Evolutionary conservation across 1,140 invertebrate genomes (phyloP), one percentile per base, ranked within the genome.

Genomic region (Aleiodes sp.): DNA sequence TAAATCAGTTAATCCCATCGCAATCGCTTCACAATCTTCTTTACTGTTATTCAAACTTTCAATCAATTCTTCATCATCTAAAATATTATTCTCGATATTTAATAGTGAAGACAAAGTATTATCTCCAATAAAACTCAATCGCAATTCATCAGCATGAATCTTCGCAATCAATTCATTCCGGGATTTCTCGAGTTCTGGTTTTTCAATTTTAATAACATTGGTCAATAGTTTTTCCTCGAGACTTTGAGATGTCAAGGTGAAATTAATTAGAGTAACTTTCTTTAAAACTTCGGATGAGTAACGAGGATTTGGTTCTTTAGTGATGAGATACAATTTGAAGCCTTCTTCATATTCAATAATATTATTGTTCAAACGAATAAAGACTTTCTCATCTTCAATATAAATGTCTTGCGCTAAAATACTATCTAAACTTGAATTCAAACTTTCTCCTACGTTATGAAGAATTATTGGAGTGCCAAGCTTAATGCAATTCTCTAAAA

Each of bases 181-280:
- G 78, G 94, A 91, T 80, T 94, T 91, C 82, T 97, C 95, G 1
- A 97, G 86, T 75, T 95, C 92, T 8, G 95, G 91, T 65, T 89
- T 87, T 78, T 93, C 92, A 81, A 92, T 92, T 21, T 90, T 86
- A 6, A 93, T 91, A 41, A 97, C 95, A 76, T 94, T 94, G 9
- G 92, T 95, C 26, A 93, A 80, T 12, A 97, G 86, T 85, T 97
- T 94, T 33, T 94, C 91, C 80, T 96, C 93, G 14, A 97, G 84
- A 33, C 31, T 10, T 8, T 0, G 7, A 8, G 31, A 10, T 33
- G 31, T 33, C 12, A 33, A 7, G 33, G 95, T 93, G 80, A 98
- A 98, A 86, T 98, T 97, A 60, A 97, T 94, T 76, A 97, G 87
- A 14, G 94, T 96, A 16, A 94, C 94, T 88, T 96, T 95, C 1